Conservation (phyloP, 1,140 invertebrate species). For the Brachionus rubens region DNA sequence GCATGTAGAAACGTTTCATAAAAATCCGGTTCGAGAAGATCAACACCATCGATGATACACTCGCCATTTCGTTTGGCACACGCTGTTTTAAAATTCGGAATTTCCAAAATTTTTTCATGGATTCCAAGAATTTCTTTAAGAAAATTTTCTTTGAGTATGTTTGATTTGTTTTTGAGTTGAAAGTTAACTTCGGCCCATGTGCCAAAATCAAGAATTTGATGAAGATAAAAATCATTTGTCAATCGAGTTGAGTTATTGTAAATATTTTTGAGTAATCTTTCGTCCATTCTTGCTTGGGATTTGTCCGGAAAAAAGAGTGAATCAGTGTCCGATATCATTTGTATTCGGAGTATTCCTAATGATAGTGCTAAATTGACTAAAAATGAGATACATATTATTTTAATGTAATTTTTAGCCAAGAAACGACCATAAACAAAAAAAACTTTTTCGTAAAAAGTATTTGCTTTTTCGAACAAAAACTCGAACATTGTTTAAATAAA, state of each 20-base stretch:
- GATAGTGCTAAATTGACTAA: background rate
- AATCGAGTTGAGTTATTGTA: background rate
- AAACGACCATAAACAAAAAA: conserved; percentile 14
- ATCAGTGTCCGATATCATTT: conserved; percentile 2
- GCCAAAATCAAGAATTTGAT: conserved; percentile 30
- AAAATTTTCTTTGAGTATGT: conserved; percentile 1
- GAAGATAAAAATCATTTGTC: conserved; percentile 31
- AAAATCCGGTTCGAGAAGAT: background rate
- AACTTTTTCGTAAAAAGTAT: conserved; percentile 7
- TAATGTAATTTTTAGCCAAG: background rate
- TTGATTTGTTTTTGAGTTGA: background rate
- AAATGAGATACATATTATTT: conserved; percentile 3
- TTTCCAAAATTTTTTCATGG: background rate
- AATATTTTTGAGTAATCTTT: background rate
- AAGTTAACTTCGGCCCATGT: conserved; percentile 44
- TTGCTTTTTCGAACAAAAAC: conserved; percentile 21
- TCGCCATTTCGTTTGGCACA: conserved; percentile 18
- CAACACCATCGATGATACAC: conserved; percentile 21
- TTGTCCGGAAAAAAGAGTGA: conserved; percentile 5
- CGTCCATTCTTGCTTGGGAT: conserved; percentile 2
- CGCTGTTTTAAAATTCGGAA: background rate
- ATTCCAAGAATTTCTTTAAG: background rate
- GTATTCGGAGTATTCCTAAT: background rate
- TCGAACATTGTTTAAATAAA: conserved; percentile 30
- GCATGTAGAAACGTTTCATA: background rate